Evolutionary conservation across 2,888 invertebrate genomes (phyloP).

Genomic region (Pecten maximus): DNA sequence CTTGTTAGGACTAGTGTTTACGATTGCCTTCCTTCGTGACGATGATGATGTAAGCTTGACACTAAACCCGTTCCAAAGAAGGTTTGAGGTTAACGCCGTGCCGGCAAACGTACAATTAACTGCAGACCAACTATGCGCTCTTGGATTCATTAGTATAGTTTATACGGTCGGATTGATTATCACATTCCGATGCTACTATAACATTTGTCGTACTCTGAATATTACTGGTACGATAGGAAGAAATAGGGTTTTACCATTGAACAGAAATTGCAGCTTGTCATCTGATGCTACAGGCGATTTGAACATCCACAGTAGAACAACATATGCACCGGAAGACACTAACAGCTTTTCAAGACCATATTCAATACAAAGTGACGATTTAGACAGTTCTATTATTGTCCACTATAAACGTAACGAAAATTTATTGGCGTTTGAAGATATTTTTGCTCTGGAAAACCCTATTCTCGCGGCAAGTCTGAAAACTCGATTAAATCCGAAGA

Average conservation of each 20-base stretch:
- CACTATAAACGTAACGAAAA: slow-evolving; percentile 74
- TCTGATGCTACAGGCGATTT: slow-evolving; percentile 63
- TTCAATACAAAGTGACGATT: slow-evolving; percentile 57
- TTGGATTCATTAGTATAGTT: slow-evolving; percentile 63
- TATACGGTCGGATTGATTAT: slow-evolving; percentile 65
- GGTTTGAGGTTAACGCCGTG: slow-evolving; percentile 52
- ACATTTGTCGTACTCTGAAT: slow-evolving; percentile 71
- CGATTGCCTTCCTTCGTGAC: slow-evolving; percentile 65
- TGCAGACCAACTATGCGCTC: slow-evolving; percentile 62
- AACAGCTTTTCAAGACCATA: slow-evolving; percentile 54
- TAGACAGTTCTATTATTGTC: slow-evolving; percentile 66
- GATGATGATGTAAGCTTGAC: slow-evolving; percentile 63
- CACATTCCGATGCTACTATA: slow-evolving; percentile 71
- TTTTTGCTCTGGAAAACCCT: slow-evolving; percentile 74
- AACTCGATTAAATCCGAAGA: slow-evolving; percentile 59
- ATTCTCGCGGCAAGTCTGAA: slow-evolving; percentile 63
- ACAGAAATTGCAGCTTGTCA: slow-evolving; percentile 64
- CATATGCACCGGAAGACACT: slow-evolving; percentile 44
- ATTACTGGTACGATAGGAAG: slow-evolving; percentile 66
- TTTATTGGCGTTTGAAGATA: slow-evolving; percentile 70
- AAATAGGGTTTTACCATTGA: slow-evolving; percentile 69
- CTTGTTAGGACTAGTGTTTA: slow-evolving; percentile 68
- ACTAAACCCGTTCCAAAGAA: slow-evolving; percentile 67
- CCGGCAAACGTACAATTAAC: slow-evolving; percentile 36
- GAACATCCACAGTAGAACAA: slow-evolving; percentile 21